Percentiles rank a stretch among this genome's conserved stretches.
phyloP scores from a whole-genome alignment of 2,888 invertebrate genomes.

The Epiblema foenella region DNA sequence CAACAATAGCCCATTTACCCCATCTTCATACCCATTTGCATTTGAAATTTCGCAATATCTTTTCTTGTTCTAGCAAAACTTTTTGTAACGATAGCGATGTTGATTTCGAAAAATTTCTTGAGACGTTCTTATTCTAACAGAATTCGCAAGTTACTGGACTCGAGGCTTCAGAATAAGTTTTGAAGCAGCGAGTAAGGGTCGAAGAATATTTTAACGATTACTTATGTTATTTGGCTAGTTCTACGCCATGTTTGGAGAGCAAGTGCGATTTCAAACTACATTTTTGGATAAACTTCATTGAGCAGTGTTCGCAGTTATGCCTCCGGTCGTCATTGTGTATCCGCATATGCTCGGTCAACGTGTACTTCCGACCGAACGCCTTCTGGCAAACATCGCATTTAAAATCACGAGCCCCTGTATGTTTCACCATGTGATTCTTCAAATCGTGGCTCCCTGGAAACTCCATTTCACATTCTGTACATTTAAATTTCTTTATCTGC shows the following conservation, averaged over 20 bases:
- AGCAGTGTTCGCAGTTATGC: constrained; percentile 31
- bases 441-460: constrained; percentile 64
- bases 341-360: constrained; percentile 52
- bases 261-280: constrained; percentile 31
- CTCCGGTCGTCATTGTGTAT: constrained; percentile 49
- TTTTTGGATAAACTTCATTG: constrained; percentile 25
- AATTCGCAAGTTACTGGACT: too few relatives aligned
- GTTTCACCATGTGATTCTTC: constrained; percentile 64
- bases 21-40: too few relatives aligned
- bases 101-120: too few relatives aligned
- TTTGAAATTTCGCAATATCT: too few relatives aligned
- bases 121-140: too few relatives aligned
- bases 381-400: constrained; percentile 65
- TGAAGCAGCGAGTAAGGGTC: too few relatives aligned
- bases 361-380: constrained; percentile 49
- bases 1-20: too few relatives aligned
- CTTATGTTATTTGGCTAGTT: not conserved
- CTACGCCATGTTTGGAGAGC: constrained; percentile 18
- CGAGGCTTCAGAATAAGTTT: too few relatives aligned
- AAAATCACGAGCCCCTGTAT: constrained; percentile 62
- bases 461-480: constrained; percentile 54
- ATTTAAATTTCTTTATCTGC: constrained; percentile 45
- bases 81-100: too few relatives aligned
- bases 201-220: not conserved
- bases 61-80: too few relatives aligned